phyloP scores from a whole-genome alignment of 2,888 invertebrate species.

The Acrobasis consociella region DNA sequence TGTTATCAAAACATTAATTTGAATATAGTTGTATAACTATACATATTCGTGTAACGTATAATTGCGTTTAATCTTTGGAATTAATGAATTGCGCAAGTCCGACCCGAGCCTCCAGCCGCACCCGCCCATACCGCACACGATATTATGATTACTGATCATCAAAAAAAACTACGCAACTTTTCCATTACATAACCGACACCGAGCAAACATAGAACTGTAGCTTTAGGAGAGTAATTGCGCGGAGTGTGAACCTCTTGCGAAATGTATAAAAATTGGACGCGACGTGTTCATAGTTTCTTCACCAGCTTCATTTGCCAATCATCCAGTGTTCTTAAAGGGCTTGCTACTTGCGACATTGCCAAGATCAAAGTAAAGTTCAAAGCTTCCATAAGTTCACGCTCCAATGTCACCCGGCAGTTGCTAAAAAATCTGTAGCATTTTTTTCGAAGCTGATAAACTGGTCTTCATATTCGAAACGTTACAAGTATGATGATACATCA shows the following conservation, averaged over 20 bases:
- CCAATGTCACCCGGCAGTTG: not conserved
- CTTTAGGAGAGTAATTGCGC: constrained; percentile 3
- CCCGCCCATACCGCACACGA: not conserved
- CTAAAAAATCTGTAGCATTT: no score
- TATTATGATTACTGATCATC: constrained; percentile 18
- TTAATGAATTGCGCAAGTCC: not conserved
- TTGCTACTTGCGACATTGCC: constrained; percentile 1
- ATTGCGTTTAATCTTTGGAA: not conserved
- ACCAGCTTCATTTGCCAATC: constrained; percentile 3
- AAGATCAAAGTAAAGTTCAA: constrained; percentile 9
- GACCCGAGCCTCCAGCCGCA: not conserved
- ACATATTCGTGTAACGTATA: not conserved
- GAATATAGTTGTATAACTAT: no score
- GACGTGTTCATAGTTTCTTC: constrained; percentile 5
- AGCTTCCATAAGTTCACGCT: constrained; percentile 5
- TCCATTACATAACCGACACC: constrained; percentile 3
- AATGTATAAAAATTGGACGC: constrained; percentile 16
- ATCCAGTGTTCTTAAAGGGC: constrained; percentile 4
- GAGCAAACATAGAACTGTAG: constrained; percentile 6
- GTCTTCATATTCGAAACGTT: no score
- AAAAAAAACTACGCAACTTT: constrained; percentile 5
- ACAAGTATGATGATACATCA: no score
- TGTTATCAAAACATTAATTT: no score
- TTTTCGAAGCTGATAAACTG: no score
- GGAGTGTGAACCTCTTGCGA: constrained; percentile 5